Conservation (phyloP, 2,113 vertebrate species). For the Thunnus maccoyii region DNA sequence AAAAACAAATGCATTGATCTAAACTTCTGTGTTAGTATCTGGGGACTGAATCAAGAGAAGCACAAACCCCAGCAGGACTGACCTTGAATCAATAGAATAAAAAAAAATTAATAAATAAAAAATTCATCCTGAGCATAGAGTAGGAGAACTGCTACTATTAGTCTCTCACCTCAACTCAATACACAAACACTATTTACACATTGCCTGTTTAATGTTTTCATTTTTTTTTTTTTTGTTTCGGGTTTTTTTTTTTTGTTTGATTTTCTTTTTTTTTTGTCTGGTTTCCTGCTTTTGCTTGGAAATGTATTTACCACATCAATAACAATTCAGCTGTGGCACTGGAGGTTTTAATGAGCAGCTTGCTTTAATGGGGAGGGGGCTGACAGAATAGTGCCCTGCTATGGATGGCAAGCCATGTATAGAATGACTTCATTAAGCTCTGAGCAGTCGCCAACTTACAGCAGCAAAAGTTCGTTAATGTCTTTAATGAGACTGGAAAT, state of each 20-base stretch:
- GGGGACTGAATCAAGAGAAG: too few species aligned
- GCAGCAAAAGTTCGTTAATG: conserved; percentile 30
- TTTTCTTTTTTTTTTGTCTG: background rate
- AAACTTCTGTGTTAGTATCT: too few species aligned
- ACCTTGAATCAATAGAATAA: background rate
- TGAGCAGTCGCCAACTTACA: conserved; percentile 10
- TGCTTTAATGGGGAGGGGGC: background rate
- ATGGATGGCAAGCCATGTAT: conserved; percentile 43
- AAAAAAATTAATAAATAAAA: background rate
- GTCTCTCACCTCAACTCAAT: too few species aligned
- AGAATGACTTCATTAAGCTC: conserved; percentile 44
- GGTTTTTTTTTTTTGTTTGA: too few species aligned
- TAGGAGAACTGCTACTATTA: too few species aligned
- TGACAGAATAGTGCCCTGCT: conserved; percentile 1
- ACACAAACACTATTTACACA: too few species aligned
- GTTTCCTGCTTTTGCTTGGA: conserved; percentile 11
- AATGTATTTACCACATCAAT: conserved; percentile 34
- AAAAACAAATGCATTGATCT: too few species aligned
- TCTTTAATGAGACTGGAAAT: conserved; percentile 48
- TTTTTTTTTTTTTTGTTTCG: too few species aligned
- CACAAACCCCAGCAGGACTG: too few species aligned
- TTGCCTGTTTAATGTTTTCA: too few species aligned
- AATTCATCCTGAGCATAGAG: too few species aligned
- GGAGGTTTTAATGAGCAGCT: conserved; percentile 49
- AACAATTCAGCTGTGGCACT: conserved; percentile 21